Conservation (phyloP, 1,140 invertebrate species). For the Cydia amplana region DNA sequence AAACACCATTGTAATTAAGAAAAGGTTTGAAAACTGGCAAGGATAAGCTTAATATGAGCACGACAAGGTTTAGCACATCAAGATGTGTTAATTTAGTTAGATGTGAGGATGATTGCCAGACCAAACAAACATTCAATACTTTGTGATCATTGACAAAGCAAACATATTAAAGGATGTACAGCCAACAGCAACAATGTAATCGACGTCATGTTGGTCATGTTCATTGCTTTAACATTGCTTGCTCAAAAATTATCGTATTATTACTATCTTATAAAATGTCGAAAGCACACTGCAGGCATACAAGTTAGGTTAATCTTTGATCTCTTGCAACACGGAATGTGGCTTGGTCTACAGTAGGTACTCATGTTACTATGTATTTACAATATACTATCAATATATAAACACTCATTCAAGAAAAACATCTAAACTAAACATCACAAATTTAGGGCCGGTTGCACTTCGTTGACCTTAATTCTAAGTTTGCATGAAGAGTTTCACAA, state of each 20-base stretch:
- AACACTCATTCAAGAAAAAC: neutral
- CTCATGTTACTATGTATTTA: neutral
- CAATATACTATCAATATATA: neutral
- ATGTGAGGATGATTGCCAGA: neutral
- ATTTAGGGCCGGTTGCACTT: neutral
- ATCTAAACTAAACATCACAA: neutral
- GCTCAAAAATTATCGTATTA: too few relatives aligned
- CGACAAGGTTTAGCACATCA: neutral
- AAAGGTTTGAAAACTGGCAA: neutral
- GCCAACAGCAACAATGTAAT: neutral
- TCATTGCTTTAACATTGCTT: too few relatives aligned
- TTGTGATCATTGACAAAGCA: slow-evolving; percentile 8
- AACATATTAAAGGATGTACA: neutral
- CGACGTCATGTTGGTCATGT: neutral
- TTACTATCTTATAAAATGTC: neutral
- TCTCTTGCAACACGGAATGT: slow-evolving; percentile 3
- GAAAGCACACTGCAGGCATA: neutral
- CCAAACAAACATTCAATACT: slow-evolving; percentile 3
- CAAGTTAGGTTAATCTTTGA: neutral
- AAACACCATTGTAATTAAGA: neutral
- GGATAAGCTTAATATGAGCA: neutral
- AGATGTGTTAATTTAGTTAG: neutral
- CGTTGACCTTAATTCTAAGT: neutral
- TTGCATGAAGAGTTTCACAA: too few relatives aligned
- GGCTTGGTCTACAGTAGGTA: neutral